These are phyloP conservation scores for Lampris megalopsis DNA, from an alignment of 2,113 vertebrate species.

Conservation along the genomic window DNA sequence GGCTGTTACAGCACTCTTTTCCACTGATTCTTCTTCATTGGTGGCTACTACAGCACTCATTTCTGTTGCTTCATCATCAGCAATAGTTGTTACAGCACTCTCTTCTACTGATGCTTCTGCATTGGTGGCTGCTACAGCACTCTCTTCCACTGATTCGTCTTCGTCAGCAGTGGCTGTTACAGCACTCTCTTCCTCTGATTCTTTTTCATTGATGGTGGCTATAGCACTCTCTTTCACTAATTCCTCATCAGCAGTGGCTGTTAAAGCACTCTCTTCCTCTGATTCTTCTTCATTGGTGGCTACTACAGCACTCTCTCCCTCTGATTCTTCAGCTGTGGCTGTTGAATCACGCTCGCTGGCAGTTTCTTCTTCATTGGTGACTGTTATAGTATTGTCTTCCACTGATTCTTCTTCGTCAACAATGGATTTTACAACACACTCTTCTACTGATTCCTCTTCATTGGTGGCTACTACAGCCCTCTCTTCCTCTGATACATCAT, in stretches of 20 bases:
- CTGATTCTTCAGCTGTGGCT: slow-evolving; percentile 16
- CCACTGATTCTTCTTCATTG: not conserved
- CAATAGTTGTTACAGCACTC: not conserved
- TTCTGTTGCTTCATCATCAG: slow-evolving; percentile 8
- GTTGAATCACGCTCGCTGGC: not conserved
- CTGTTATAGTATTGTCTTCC: no score
- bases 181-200: not conserved
- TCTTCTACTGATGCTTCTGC: slow-evolving; percentile 32
- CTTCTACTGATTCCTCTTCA: not conserved
- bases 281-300: slow-evolving; percentile 17
- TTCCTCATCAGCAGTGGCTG: not conserved
- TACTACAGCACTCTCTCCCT: not conserved
- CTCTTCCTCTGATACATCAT: not conserved
- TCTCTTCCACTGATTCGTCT: not conserved
- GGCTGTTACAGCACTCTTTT: not conserved
- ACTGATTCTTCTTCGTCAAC: not conserved
- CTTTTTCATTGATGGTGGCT: slow-evolving; percentile 14
- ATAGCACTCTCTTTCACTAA: slow-evolving; percentile 17
- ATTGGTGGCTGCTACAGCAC: not conserved
- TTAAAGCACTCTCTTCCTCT: not conserved
- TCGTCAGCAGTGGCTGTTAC: slow-evolving; percentile 9
- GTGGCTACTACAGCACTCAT: slow-evolving; percentile 14
- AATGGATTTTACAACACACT: no score
- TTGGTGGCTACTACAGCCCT: not conserved
- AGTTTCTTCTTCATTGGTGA: no score